Conservation (phyloP, 2,113 vertebrate genomes). For the Dromiciops gliroides region DNA sequence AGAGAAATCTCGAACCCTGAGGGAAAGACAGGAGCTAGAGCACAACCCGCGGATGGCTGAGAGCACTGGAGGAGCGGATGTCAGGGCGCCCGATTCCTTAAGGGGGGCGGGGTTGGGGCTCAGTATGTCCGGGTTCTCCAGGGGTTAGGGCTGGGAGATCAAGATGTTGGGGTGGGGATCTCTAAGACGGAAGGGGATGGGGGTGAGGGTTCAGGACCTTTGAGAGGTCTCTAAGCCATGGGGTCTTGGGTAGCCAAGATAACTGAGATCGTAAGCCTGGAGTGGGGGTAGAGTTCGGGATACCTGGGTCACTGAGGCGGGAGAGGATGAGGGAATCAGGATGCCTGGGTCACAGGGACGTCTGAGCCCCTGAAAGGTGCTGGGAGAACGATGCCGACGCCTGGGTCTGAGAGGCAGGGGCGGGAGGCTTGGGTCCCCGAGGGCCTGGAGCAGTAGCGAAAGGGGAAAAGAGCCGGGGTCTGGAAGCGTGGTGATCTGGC, state of each 20-base stretch:
- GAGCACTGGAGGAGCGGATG: background rate
- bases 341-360: too few species aligned
- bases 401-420: too few species aligned
- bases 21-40: background rate
- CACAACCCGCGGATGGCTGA: background rate
- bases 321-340: too few species aligned
- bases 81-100: background rate
- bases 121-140: background rate
- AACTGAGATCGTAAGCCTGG: too few species aligned
- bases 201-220: background rate
- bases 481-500: slow-evolving; percentile 68
- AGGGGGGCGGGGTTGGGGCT: background rate
- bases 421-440: background rate
- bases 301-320: background rate
- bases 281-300: background rate
- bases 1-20: background rate
- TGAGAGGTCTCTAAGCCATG: too few species aligned
- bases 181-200: background rate
- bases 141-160: background rate
- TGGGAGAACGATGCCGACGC: too few species aligned
- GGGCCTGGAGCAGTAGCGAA: slow-evolving; percentile 49
- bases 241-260: background rate
- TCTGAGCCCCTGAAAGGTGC: background rate
- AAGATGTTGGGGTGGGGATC: background rate
- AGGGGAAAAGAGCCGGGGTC: slow-evolving; percentile 58